Evolutionary conservation across 2,888 invertebrate species (phyloP), one percentile per base, ranked within the genome.

Genomic region (Micoletzkya japonica): DNA sequence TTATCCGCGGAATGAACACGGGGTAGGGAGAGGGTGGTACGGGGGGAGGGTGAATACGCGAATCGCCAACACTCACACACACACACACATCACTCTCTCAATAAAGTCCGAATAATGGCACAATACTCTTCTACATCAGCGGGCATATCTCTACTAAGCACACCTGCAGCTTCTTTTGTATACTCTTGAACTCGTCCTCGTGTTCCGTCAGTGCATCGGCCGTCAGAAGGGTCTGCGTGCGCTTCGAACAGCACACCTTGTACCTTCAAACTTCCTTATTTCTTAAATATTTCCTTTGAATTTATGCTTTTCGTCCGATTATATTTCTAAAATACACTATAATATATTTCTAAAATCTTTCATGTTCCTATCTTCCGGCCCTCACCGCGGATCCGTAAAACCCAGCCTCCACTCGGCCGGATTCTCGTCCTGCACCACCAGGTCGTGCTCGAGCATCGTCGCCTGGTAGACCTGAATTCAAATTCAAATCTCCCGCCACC

Each of bases 191-290:
- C 17, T 81, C 79, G 1, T 75, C 71, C 60, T 82, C 80, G 70
- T 81, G 78, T 39, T 76, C 72, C 6, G 72, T 70, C 0, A 82
- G 58, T 28, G 75, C 78, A 57, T 81, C 77, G 14, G 76, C 73
- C 7, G 82, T 83, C 67, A 84, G 71, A 0, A 75, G 77, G 14
- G 84, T 84, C 72, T 84, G 84, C 30, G 74, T 74, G 14, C 69
- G 26, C 60, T 78, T 81, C 1, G 77, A 78, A 50, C 77, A 70
- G 72, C 75, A 72, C 26, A 81, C 76, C 54, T 64, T 71, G 67
- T 78, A 79, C 28, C 79, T 77, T 24, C 39, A 70, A 64, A 14
- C 17, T n/a, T n/a, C n/a, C 20, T 20, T 44, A 14, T 44, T 44
- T 44, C 10, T 14, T n/a, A n/a, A n/a, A n/a, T n/a, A n/a, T n/a